Base-by-base conservation (phyloP, 1,140 invertebrate genomes). In the Pachyrhynchus sulphureomaculatus region DNA sequence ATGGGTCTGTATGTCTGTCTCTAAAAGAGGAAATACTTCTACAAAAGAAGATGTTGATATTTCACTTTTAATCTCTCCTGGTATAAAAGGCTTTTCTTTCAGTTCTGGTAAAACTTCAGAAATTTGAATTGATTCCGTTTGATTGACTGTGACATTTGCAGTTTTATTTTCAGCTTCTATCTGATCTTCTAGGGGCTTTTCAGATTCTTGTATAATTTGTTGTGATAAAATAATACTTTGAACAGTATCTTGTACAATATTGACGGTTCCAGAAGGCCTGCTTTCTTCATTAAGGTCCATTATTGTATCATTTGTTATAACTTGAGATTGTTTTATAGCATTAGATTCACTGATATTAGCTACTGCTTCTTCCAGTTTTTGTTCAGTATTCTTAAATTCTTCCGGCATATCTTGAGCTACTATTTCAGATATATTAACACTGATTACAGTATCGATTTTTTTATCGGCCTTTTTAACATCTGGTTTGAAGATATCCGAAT, bases 211-310 rank as follows among this genome's bases (percentile, higher is more conserved):
- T 32, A 77, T 62, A 24, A 80, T 58, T 20, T 77, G 72, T 73
- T 83, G 78, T 8, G 74, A 76, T 60, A 79, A 76, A 41, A 81
- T 71, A 13, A 84, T 59, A 63, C 80, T 76, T 69, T 83, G 80
- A 20, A 80, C 79, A 26, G 77, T 72, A 20, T 77, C 68, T 55
- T 63, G 44, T n/a, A 62, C 29, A 12, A 59, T 48, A 56, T 64
- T 77, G 3, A 80, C 82, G 18, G 72, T 70, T 21, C 65, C 67
- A 37, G 68, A 65, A 20, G 64, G 36, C 68, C 74, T 54, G 2
- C 54, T 49, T 12, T 62, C 49, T 42, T 62, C 34, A 20, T 51
- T 47, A 15, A 72, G 63, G 41, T 68, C 61, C 4, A 41, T 33
- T 15, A 71, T 23, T 55, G 62, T 56, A 29, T 73, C 70, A 51